Conservation (phyloP, 2,797 vertebrate species). For the Eulemur rubriventer region DNA sequence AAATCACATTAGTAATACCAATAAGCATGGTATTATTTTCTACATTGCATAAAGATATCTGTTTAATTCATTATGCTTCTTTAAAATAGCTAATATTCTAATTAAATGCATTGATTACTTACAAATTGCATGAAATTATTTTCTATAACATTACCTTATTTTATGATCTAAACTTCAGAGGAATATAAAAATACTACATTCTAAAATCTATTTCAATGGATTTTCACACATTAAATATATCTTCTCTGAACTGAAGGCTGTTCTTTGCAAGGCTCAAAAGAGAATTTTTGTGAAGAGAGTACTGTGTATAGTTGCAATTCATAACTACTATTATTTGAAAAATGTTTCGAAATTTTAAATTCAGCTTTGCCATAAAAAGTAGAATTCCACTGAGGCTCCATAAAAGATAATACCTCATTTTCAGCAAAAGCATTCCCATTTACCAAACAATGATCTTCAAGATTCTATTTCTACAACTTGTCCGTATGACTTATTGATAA, state of each 20-base stretch:
- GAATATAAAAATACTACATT: slow-evolving; percentile 45
- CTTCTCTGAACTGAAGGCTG: neutral
- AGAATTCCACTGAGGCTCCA: neutral
- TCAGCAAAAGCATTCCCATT: slow-evolving; percentile 6
- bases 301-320: neutral
- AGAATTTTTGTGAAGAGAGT: neutral
- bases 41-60: slow-evolving; percentile 4
- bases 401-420: slow-evolving; percentile 11
- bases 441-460: slow-evolving; percentile 31
- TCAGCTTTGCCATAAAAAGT: slow-evolving; percentile 30
- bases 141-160: slow-evolving; percentile 32
- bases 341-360: slow-evolving; percentile 49
- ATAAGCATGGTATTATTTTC: neutral
- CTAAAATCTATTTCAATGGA: slow-evolving; percentile 48
- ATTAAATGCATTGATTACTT: slow-evolving; percentile 43
- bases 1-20: slow-evolving; percentile 8
- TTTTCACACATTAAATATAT: neutral
- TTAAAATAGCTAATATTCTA: slow-evolving; percentile 56
- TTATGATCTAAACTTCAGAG: slow-evolving; percentile 34
- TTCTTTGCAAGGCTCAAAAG: slow-evolving; percentile 19
- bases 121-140: slow-evolving; percentile 48
- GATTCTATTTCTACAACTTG: neutral
- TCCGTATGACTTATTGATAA: neutral
- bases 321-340: slow-evolving; percentile 25
- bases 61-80: slow-evolving; percentile 2